Evolutionary conservation across 92 coral and sea anemone genomes (phyloP).

Genomic region (Porites rus): DNA sequence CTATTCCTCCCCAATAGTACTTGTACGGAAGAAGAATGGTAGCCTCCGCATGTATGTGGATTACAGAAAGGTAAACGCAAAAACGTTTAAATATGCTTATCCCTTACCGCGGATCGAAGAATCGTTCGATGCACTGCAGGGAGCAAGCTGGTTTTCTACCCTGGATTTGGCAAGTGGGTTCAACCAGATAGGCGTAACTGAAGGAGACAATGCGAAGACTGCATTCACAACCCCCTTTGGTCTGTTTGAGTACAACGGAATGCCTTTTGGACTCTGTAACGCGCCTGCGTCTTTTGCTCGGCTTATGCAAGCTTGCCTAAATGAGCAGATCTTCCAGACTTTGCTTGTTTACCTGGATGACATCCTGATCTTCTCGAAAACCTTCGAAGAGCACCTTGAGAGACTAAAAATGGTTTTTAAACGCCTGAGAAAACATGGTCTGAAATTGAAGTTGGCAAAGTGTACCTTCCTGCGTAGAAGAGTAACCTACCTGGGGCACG

Average conservation of each 20-base stretch:
- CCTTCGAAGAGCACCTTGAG: conserved; percentile 53
- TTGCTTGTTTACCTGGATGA: conserved; percentile 41
- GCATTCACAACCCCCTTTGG: conserved; percentile 67
- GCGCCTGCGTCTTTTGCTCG: conserved; percentile 46
- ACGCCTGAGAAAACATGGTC: conserved; percentile 42
- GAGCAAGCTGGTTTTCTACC: conserved; percentile 17
- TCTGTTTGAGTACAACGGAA: conserved; percentile 56
- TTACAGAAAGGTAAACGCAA: conserved; percentile 43
- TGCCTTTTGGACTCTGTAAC: conserved; percentile 67
- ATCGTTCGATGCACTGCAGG: conserved; percentile 45
- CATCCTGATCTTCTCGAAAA: conserved; percentile 41
- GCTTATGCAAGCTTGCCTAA: conserved; percentile 54
- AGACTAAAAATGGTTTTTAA: conserved; percentile 44
- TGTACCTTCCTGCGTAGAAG: background rate
- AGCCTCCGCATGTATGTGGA: conserved; percentile 59
- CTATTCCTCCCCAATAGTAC: conserved; percentile 52
- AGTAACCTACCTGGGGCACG: background rate
- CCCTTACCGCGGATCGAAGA: conserved; percentile 60
- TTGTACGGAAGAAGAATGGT: conserved; percentile 61
- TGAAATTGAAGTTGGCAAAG: conserved; percentile 36
- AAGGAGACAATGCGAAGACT: conserved; percentile 52
- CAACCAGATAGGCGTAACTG: conserved; percentile 56
- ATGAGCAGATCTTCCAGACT: conserved; percentile 45
- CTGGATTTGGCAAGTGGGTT: conserved; percentile 46
- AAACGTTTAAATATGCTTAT: conserved; percentile 30